A percentile compares a stretch with the other conserved stretches of the same genome.
Evolutionary conservation across 2,888 invertebrate genomes (phyloP).

Genomic region (Tetheella fluctuosa): DNA sequence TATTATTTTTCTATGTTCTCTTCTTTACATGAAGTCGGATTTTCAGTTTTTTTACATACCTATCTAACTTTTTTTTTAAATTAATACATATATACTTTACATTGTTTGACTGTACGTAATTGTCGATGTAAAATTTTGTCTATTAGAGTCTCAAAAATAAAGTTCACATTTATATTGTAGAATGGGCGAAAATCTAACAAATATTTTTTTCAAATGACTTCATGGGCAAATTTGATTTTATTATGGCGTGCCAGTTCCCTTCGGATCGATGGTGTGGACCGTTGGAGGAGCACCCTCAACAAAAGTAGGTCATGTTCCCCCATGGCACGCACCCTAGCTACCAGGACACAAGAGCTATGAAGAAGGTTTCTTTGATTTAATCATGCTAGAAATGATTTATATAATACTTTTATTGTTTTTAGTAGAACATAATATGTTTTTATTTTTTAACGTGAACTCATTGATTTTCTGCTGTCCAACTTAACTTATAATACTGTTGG

Average conservation of each 20-base stretch:
- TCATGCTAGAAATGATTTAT: slow-evolving; percentile 26
- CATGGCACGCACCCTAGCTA: slow-evolving; percentile 57
- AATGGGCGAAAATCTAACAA: neutral
- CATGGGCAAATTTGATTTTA: slow-evolving; percentile 18
- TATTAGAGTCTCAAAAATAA: too few species aligned
- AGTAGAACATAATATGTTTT: neutral
- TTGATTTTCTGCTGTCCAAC: neutral
- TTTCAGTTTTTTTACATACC: too few species aligned
- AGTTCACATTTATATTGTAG: too few species aligned
- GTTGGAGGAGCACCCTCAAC: slow-evolving; percentile 61
- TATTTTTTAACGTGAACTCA: neutral
- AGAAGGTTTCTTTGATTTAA: slow-evolving; percentile 39
- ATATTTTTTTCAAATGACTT: neutral
- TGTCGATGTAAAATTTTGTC: too few species aligned
- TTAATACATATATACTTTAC: too few species aligned
- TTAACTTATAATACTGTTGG: too few species aligned
- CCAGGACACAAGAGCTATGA: slow-evolving; percentile 46
- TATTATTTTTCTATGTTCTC: too few species aligned
- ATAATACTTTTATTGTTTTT: neutral
- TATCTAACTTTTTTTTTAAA: too few species aligned
- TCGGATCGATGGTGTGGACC: slow-evolving; percentile 75
- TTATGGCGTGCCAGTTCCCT: slow-evolving; percentile 40
- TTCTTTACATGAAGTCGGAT: too few species aligned
- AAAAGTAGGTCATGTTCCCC: slow-evolving; percentile 78
- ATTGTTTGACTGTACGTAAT: too few species aligned